A percentile compares a stretch with the other conserved stretches of the same genome.
These are phyloP conservation scores for Acromyrmex charruanus DNA, from an alignment of 1,140 invertebrate species.

Conservation along the genomic window DNA sequence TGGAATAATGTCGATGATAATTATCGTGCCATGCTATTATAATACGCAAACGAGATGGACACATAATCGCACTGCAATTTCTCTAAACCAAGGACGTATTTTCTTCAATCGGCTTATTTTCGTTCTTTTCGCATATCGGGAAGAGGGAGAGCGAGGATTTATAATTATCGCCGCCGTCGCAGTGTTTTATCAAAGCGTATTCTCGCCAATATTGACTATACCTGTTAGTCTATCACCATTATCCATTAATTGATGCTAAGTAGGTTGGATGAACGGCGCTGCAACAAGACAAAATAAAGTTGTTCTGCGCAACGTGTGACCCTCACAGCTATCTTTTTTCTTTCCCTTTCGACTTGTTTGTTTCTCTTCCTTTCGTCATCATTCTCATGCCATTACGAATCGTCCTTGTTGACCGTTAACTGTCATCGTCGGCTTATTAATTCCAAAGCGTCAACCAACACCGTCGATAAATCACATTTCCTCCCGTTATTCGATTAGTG, in stretches of 20 bases:
- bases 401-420: conserved; percentile 30
- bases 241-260: conserved; percentile 57
- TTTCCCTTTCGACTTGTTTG: neutral
- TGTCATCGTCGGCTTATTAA: conserved; percentile 59
- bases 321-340: conserved; percentile 12
- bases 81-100: neutral
- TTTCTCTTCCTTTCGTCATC: neutral
- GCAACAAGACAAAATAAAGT: conserved; percentile 28
- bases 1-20: neutral
- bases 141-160: conserved; percentile 15
- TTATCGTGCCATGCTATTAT: neutral
- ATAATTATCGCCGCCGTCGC: conserved; percentile 43
- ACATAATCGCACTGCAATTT: conserved; percentile 15
- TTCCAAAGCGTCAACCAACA: conserved; percentile 49
- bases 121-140: conserved; percentile 1
- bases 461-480: conserved; percentile 65
- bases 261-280: conserved; percentile 37
- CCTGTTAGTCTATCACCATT: conserved; percentile 29
- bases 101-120: conserved; percentile 21
- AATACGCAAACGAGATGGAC: neutral
- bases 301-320: conserved; percentile 17
- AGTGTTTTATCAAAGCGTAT: conserved; percentile 55
- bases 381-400: conserved; percentile 41
- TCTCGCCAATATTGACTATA: conserved; percentile 44
- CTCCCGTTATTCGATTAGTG: conserved; percentile 64